Percentiles rank a stretch among this genome's conserved stretches.
phyloP scores from a whole-genome alignment of 2,797 vertebrate species.

The Ceryle rudis region DNA sequence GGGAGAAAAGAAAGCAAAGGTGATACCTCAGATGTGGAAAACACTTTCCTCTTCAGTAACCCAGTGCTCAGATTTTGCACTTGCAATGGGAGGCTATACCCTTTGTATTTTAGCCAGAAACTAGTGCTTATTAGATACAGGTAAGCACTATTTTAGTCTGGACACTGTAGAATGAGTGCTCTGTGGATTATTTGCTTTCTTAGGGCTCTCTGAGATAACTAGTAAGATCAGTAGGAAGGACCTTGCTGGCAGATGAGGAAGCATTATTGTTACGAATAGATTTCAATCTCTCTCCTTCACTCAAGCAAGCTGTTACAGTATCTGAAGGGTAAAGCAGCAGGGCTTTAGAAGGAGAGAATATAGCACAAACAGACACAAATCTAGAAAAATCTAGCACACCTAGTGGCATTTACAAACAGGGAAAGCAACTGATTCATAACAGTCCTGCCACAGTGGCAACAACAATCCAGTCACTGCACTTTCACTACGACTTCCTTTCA shows the following conservation, averaged over 20 bases:
- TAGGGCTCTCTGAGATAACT: not conserved
- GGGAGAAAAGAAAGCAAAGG: not conserved
- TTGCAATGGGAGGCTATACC: fast-evolving
- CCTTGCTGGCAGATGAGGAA: not conserved
- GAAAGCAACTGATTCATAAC: not conserved
- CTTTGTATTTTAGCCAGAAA: not conserved
- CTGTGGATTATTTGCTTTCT: not conserved
- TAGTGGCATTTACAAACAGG: not conserved
- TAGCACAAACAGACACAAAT: not conserved
- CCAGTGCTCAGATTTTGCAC: not conserved
- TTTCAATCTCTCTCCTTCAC: not conserved
- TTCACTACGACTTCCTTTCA: not conserved
- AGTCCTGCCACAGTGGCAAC: not conserved
- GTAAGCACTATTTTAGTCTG: not conserved
- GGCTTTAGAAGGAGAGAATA: not conserved
- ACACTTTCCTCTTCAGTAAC: not conserved
- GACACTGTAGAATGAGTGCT: not conserved
- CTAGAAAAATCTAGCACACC: not conserved
- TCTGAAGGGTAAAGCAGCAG: not conserved
- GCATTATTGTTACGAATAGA: not conserved
- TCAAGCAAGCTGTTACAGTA: not conserved
- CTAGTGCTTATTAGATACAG: not conserved
- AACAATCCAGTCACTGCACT: not conserved
- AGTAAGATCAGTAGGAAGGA: not conserved
- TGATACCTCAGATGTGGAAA: not conserved